A percentile compares a stretch with the other conserved stretches of the same genome.
phyloP scores from a whole-genome alignment of 2,113 vertebrate genomes.

The Himantopus leucocephalus region DNA sequence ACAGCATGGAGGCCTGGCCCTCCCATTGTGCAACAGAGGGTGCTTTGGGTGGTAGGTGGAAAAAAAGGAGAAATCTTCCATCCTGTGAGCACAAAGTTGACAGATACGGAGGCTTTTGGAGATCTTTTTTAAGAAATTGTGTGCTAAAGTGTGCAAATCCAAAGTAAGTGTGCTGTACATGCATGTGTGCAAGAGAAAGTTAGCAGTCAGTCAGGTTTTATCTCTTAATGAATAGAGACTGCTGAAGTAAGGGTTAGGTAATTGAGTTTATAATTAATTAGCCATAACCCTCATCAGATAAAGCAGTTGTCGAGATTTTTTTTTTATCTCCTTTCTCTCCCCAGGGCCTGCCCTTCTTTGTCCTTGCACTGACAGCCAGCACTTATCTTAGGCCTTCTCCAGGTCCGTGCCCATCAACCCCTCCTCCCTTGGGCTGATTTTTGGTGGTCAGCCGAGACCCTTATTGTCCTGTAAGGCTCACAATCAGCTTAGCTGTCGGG shows the following conservation, averaged over 20 bases:
- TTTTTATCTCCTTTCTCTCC: conserved; percentile 82
- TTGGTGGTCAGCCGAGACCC: conserved; percentile 68
- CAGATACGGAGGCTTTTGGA: conserved; percentile 7
- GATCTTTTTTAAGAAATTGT: conserved; percentile 20
- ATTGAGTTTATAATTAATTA: conserved; percentile 99
- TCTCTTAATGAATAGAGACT: conserved; percentile 93
- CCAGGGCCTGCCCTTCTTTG: conserved; percentile 87
- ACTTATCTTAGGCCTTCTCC: conserved; percentile 80
- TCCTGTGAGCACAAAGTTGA: not conserved
- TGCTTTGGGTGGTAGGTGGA: not conserved
- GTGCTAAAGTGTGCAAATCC: not conserved
- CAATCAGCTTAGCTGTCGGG: conserved; percentile 76
- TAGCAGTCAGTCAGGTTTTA: conserved; percentile 83
- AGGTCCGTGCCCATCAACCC: conserved; percentile 51
- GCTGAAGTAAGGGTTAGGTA: conserved; percentile 95
- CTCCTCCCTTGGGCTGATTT: conserved; percentile 60
- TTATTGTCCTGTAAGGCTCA: conserved; percentile 68
- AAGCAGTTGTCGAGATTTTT: conserved; percentile 81
- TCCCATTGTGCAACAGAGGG: conserved; percentile 33
- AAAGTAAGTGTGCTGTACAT: not conserved
- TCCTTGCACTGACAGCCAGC: conserved; percentile 86
- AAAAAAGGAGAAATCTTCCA: not conserved
- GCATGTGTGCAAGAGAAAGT: conserved; percentile 61
- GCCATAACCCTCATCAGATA: conserved; percentile 95
- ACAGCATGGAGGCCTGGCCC: conserved; percentile 54